Base-by-base conservation (phyloP, 1,140 invertebrate genomes). In the Callitettix versicolor region DNA sequence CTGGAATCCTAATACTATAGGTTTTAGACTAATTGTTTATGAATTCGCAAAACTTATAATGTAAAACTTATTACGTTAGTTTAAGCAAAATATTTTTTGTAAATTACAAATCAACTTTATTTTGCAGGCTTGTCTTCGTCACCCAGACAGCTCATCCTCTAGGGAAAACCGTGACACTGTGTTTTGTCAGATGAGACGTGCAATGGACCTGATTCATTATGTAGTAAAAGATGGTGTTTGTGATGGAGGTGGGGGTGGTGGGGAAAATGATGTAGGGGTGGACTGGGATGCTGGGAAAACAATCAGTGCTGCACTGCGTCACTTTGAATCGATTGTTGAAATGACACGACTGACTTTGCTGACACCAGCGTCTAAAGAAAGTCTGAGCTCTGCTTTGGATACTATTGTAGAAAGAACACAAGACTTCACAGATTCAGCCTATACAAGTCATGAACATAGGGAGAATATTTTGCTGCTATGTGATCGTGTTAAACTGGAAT, bases 371-470 rank as follows among this genome's bases (percentile, higher is more conserved):
- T 62, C 62, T 26, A 62, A 62, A 56, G 82, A 89, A 60, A 84
- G 89, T 21, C 75, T 98, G 17, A 81, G 84, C 0, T 68, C 79
- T 58, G 88, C 91, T 24, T 78, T 98, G 62, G 92, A 97, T 54
- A 82, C 86, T 33, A 82, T 98, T 17, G 82, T 95, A 26, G 95
- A 99, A 72, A 82, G 92, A 63, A 95, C 91, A 50, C 93, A 97
- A 73, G 96, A 99, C 71, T 99, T 99, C 73, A 99, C 96, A 11
- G 95, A 99, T 72, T 98, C 95, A 53, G 92, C 95, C 51, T 98
- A 98, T 72, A 98, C 95, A 33, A 89, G 84, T 62, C 94, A 99
- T 72, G 91, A 97, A 64, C 91, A 98, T 72, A 79, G 95, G 50
- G 93, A 99, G 73, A 90, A 90, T 67, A 95, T 98, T 63, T 74